phyloP scores from a whole-genome alignment of 2,888 invertebrate species.

The Drosophila demipolita region DNA sequence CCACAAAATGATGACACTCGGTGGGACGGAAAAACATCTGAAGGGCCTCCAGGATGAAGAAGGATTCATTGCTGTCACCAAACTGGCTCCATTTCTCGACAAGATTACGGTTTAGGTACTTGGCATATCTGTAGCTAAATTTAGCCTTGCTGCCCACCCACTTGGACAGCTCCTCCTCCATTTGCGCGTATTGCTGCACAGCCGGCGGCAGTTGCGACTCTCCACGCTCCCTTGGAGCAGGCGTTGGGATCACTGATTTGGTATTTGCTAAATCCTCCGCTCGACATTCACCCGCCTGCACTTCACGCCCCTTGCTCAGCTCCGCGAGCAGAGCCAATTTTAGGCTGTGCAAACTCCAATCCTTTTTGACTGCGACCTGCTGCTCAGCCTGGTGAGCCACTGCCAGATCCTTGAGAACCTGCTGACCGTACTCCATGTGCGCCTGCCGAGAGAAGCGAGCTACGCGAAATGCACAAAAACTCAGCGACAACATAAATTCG shows the following conservation, averaged over 20 bases:
- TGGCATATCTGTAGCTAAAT: not conserved
- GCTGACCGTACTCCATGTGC: not conserved
- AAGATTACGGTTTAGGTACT: not conserved
- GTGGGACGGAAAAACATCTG: constrained; percentile 36
- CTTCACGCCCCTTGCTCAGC: not conserved
- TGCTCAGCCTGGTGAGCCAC: not conserved
- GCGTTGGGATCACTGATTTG: not conserved
- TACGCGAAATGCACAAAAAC: constrained; percentile 32
- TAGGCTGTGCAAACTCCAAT: not conserved
- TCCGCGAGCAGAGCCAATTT: not conserved
- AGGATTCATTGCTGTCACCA: constrained; percentile 17
- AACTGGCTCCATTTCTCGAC: not conserved
- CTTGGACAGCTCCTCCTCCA: not conserved
- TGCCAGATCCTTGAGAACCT: constrained; percentile 8
- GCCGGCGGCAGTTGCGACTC: not conserved
- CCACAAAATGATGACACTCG: constrained; percentile 20
- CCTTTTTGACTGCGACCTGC: not conserved
- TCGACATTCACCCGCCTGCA: not conserved
- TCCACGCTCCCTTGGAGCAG: not conserved
- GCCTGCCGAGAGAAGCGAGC: not conserved
- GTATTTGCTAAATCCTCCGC: not conserved
- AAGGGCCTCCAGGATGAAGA: constrained; percentile 34
- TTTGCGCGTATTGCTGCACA: not conserved
- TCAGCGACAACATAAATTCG: constrained; percentile 54
- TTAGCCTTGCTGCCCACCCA: not conserved